Base-by-base conservation (phyloP, 64 coral and sea anemone genomes). In the Stichodactyla mertensii region DNA sequence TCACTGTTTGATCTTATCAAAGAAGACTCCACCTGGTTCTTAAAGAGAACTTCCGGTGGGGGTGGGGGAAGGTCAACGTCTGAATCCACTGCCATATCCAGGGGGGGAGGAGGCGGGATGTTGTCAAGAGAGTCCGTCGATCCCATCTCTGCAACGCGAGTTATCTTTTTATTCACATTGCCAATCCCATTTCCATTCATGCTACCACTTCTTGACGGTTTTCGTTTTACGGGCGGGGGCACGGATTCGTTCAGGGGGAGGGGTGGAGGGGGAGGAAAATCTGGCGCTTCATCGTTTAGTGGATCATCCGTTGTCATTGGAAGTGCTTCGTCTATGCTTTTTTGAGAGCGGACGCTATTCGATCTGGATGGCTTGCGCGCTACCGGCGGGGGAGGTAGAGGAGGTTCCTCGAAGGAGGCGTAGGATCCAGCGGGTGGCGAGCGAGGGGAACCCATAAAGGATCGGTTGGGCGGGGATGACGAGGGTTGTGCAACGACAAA, bases 21-120 rank as follows among this genome's bases (percentile, higher is more conserved):
- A 13, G 93, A 92, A 15, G 24, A 57, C 16, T 80, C 87, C 28
- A 91, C 77, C 10, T 56, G 79, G 28, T 92, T 82, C 83, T 77
- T 87, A 51, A 96, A 87, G 52, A 96, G 51, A 54, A 92, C 81
- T 24, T 96, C 91, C 77, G 94, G 80, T 59, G 94, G 94, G 74
- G 94, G 94, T 61, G 94, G 94, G 28, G 94, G 94, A 54, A 96
- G 85, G 79, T 96, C 91, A 18, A 88, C 51, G 26, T 96, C 94
- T 71, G 83, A 74, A 14, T 86, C 94, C 16, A 89, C n/a, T 52
- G 83, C 55, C 79, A 54, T 55, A 7, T 54, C 31, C 19, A 81
- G 55, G 8, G 79, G 87, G 12, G 93, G 93, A 52, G 93, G 89
- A 28, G 87, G 93, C 52, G 89, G 89, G 53, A 88, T 77, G 53